phyloP scores from a whole-genome alignment of 2,797 vertebrate species.

The Poecilia gillii region DNA sequence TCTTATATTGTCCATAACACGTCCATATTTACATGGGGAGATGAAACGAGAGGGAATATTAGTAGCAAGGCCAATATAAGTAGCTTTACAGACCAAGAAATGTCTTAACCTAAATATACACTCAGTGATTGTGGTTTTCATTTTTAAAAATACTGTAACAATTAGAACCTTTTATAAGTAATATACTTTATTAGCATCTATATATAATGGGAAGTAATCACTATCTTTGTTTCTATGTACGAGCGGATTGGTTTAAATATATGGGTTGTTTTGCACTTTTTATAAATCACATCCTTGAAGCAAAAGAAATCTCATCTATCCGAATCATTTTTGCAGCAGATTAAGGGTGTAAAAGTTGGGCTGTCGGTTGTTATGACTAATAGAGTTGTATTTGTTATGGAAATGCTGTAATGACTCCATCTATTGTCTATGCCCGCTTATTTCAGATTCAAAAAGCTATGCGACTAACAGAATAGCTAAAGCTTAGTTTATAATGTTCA shows the following conservation, averaged over 20 bases:
- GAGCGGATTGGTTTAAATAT: neutral
- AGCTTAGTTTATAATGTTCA: neutral
- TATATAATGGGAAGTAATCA: neutral
- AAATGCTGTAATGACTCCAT: neutral
- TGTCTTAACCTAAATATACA: neutral
- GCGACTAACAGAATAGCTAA: neutral
- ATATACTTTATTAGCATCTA: neutral
- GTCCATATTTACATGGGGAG: conserved; percentile 23
- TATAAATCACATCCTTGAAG: neutral
- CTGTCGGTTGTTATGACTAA: neutral
- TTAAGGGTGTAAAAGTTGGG: neutral
- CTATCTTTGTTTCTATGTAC: neutral
- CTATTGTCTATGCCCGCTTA: neutral
- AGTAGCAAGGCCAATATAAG: neutral
- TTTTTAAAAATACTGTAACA: neutral
- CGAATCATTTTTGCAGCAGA: neutral
- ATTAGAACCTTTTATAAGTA: too few species aligned
- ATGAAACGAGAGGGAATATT: neutral
- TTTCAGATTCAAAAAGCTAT: neutral
- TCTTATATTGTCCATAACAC: conserved; percentile 57
- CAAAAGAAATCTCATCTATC: neutral
- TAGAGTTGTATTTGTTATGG: neutral
- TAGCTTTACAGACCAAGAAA: neutral
- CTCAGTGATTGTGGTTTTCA: neutral
- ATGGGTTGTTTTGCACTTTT: neutral